These are phyloP conservation scores for Trematomus loennbergii DNA, from an alignment of 2,113 vertebrate species.

Conservation along the genomic window DNA sequence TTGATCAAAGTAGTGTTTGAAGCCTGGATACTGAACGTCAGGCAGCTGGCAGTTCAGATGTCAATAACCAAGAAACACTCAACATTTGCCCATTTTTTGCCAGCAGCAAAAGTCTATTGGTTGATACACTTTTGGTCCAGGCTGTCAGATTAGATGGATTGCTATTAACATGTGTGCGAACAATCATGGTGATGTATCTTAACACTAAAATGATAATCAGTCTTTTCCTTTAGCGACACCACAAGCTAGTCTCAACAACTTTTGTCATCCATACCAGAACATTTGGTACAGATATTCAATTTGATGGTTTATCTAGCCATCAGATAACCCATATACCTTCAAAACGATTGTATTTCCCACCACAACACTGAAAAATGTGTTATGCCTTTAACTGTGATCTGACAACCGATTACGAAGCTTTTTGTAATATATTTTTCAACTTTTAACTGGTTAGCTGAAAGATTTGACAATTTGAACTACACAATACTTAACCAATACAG, in stretches of 20 bases:
- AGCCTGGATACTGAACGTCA: not conserved
- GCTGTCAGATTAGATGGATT: not conserved
- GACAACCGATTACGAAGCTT: not conserved
- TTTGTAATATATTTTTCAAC: not conserved
- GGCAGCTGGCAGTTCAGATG: conserved; percentile 2
- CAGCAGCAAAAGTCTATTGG: not conserved
- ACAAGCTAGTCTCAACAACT: too few species aligned
- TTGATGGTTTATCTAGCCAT: too few species aligned
- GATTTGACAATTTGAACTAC: not conserved
- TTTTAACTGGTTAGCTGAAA: not conserved
- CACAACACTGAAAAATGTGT: not conserved
- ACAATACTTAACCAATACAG: not conserved
- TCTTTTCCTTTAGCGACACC: not conserved
- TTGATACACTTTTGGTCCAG: not conserved
- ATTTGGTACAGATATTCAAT: too few species aligned
- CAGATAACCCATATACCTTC: too few species aligned
- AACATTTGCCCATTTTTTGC: too few species aligned
- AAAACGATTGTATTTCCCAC: too few species aligned
- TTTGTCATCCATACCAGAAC: too few species aligned
- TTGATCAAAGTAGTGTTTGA: conserved; percentile 26
- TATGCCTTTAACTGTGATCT: not conserved
- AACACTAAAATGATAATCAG: too few species aligned
- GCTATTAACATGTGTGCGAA: not conserved
- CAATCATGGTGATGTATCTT: not conserved
- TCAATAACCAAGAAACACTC: not conserved